Percentiles rank a stretch among this genome's conserved stretches.
Conservation (phyloP, 2,113 vertebrate species). For the Micronycteris hirsuta region DNA sequence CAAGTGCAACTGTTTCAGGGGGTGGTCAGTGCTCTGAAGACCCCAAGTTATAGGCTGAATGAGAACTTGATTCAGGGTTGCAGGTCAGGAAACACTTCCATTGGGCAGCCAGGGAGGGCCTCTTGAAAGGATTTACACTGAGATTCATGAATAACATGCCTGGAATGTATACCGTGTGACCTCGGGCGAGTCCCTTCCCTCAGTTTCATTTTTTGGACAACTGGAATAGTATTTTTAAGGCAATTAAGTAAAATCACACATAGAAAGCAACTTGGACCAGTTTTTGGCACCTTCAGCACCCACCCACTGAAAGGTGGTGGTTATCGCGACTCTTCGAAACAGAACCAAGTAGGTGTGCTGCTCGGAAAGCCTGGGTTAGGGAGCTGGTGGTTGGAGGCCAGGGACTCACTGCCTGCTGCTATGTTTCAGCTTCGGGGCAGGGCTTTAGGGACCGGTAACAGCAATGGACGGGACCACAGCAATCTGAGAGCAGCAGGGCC, state of each 20-base stretch:
- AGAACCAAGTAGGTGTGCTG: background rate
- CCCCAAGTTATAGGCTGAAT: background rate
- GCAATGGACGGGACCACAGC: background rate
- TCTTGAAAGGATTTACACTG: background rate
- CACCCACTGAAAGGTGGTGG: background rate
- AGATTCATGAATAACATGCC: background rate
- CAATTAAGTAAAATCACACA: background rate
- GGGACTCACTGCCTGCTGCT: background rate
- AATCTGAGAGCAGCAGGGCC: background rate
- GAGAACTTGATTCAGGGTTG: background rate
- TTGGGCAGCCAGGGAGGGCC: background rate
- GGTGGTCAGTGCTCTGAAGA: background rate
- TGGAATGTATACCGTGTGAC: background rate
- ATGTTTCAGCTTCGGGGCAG: background rate
- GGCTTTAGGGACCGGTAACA: background rate
- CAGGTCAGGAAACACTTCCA: background rate
- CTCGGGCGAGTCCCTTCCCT: background rate
- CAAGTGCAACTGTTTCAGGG: background rate
- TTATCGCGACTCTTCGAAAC: background rate
- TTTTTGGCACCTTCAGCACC: background rate
- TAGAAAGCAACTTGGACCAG: background rate
- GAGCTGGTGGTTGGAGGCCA: background rate
- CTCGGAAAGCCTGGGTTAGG: background rate
- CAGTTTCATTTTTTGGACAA: background rate
- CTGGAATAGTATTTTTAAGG: background rate